Base-by-base conservation (phyloP, 2,888 invertebrate genomes). In the Erannis defoliaria region DNA sequence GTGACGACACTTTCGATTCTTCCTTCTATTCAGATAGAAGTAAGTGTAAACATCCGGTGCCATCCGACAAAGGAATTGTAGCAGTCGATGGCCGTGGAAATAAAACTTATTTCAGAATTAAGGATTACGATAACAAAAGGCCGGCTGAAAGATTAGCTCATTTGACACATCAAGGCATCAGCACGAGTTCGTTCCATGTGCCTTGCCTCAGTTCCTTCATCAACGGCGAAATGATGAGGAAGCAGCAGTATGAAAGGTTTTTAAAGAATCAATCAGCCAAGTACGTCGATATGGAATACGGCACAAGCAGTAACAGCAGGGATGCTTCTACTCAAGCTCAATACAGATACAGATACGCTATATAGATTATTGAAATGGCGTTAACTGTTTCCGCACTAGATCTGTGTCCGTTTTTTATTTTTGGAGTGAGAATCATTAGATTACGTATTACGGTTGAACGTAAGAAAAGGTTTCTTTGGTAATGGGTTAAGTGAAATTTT, bases 181-280 rank as follows among this genome's bases (percentile, higher is more conserved):
- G 90, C 70, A 35, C 90, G 16, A 90, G 90, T 66, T 85, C 90
- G 2, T 92, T 90, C 69, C 92, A 93, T 67, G 72, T 84, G 55
- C 92, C 91, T 4, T 92, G 92, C 71, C 86, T 90, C 62, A 75
- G 80, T 64, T 93, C 92, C 1, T 91, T 90, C 57, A 84, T 90
- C 6, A 84, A 78, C 68, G 67, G 73, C 19, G 89, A 90, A 71
- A 60, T 78, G 50, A 76, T 86, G 79, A 87, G 81, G 59, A 73
- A 82, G 54, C 79, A 89, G 62, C 77, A 76, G 42, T 72, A 80
- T 23, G 78, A 86, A 12, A 78, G 80, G 62, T 53, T 56, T 33
- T 16, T 33, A 42, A 48, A 40, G 12, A 56, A 33, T 9, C 26
- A 35, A 42, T 38, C 53, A 49, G 31, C 33, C 33, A 60, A 64